Evolutionary conservation across 2,797 vertebrate genomes (phyloP), one percentile per base, ranked within the genome.

Genomic region (Protosalanx chinensis): DNA sequence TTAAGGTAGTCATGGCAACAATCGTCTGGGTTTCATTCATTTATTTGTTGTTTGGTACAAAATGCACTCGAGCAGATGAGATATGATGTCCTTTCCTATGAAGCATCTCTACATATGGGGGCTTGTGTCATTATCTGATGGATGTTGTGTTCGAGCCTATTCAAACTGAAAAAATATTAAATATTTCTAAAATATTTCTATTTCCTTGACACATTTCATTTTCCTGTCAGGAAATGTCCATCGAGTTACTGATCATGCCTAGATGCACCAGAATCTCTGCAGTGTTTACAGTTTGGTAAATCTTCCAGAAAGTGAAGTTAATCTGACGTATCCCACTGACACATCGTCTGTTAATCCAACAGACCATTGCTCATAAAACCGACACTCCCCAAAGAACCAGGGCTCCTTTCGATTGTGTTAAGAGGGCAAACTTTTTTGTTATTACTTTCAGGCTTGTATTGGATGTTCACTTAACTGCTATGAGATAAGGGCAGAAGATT

Each of bases 291-390:
- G 81, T 83, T 77, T 76, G 51, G 15, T 32, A 86, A 88, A 90
- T 89, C 89, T 87, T 85, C 84, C 80, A 84, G 76, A 74, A 84
- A 72, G 84, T 90, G 87, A 88, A 88, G 88, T 88, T 91, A 90
- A 91, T 90, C 89, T 89, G 90, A 90, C 89, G 89, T 81, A 88
- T 90, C 86, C 87, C 78, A 82, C 85, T 83, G 80, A 84, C 81
- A 82, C 78, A 83, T 88, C 85, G 82, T 71, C 79, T 88, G 85
- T 86, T 89, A 85, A 82, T 81, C 85, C 89, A 88, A 86, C 84
- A 86, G 85, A 90, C 85, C 88, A 84, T 80, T 62, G 84, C 87
- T 90, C 86, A 83, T 88, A 85, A 89, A 74, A 72, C 66, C 66
- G 27, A 2, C 41, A 2, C 61, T 80, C 88, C 83, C 86, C 67